Conservation (phyloP, 2,113 vertebrate genomes). For the Rhinoderma darwinii region DNA sequence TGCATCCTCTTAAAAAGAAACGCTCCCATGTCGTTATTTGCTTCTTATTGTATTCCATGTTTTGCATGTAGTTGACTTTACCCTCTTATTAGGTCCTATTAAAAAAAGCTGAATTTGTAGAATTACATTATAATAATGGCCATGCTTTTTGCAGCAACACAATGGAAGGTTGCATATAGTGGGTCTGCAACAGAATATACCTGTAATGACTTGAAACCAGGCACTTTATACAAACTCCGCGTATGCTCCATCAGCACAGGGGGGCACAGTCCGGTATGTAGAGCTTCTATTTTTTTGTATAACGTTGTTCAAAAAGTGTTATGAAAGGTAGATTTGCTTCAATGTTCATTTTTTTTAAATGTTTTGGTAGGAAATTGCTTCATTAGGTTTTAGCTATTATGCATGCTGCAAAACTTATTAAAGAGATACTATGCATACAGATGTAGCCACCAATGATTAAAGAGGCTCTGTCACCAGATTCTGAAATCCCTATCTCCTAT, state of each 20-base stretch:
- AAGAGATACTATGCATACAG: not conserved
- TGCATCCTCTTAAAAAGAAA: not conserved
- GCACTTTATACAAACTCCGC: constrained; percentile 90
- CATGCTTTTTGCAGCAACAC: constrained; percentile 75
- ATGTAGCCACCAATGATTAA: not conserved
- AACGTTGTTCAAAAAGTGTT: not conserved
- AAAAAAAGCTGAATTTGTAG: not conserved
- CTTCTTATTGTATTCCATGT: not conserved
- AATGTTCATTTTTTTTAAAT: not conserved
- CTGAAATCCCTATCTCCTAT: no score
- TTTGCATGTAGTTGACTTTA: not conserved
- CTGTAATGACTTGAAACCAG: constrained; percentile 87
- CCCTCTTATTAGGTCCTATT: not conserved
- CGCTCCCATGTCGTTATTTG: not conserved
- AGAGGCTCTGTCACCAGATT: no score
- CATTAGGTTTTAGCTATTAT: not conserved
- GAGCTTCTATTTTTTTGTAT: not conserved
- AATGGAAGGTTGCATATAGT: constrained; percentile 91
- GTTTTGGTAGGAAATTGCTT: not conserved
- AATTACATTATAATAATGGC: not conserved
- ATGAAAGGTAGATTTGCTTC: not conserved
- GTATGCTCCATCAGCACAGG: constrained; percentile 94
- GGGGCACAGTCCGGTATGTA: constrained; percentile 90
- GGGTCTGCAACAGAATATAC: constrained; percentile 87
- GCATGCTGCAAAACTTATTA: not conserved